Base-by-base conservation (phyloP, 1,140 invertebrate species). In the Sminthurides bifidus region DNA sequence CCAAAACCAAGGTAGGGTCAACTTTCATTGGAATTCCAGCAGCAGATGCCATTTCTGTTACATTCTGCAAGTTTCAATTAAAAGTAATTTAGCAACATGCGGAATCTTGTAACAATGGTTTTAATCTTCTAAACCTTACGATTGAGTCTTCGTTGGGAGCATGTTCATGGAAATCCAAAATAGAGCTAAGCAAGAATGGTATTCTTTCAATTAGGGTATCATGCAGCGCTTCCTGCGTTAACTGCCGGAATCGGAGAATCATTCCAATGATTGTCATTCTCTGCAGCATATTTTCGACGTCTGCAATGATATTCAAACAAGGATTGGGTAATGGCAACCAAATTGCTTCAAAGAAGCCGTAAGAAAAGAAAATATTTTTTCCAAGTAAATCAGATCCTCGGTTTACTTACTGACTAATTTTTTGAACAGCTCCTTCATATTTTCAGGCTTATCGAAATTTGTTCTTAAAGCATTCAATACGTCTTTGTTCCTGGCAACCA, bases 211-310 rank as follows among this genome's bases (percentile, higher is more conserved):
- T 90, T 17, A 98, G 72, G 3, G 94, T 92, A 75, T 97, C 92
- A 52, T 91, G 81, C 12, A 98, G 73, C 14, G 93, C 91, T 52
- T 90, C 85, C 69, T 98, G 93, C 1, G 92, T 80, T 10, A 98
- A 75, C 69, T 92, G 84, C 29, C 92, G 77, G 72, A 98, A 99
- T 64, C 92, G 90, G 59, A 98, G 73, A 58, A 98, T 93, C 0
- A 98, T 93, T 2, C 95, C 95, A 66, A 98, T 90, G 60, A 98
- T 97, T 12, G 92, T 96, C 81, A 98, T 94, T 59, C 94, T 77
- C 69, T 94, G 88, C 10, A 98, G 72, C 21, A 97, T 87, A 68
- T 90, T 93, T 63, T 96, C 92, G 1, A 92, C 90, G 69, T 89
- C 78, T 79, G 66, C 64, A 65, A 37, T 26, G n/a, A 0, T 23